Evolutionary conservation across 2,797 vertebrate genomes (phyloP).

Genomic region (Tamandua tetradactyla): DNA sequence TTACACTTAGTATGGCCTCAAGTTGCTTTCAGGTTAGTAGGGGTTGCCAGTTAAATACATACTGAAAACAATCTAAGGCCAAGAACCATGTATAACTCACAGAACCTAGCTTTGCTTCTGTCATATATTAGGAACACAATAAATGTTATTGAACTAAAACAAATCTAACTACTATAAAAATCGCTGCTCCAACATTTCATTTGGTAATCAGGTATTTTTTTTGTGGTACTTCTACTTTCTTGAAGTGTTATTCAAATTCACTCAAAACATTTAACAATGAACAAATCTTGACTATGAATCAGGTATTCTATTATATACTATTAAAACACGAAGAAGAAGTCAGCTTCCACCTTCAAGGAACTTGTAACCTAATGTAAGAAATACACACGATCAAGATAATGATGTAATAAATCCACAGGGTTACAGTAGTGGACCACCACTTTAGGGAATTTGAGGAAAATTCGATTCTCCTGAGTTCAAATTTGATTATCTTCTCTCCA

Average conservation of each 20-base stretch:
- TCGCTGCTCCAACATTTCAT: not conserved
- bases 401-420: not conserved
- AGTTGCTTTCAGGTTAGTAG: not conserved
- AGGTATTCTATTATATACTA: not conserved
- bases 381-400: not conserved
- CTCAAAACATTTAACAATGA: not conserved
- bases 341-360: not conserved
- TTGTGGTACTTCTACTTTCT: not conserved
- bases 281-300: not conserved
- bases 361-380: not conserved
- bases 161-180: not conserved
- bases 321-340: not conserved
- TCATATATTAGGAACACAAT: not conserved
- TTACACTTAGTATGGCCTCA: not conserved
- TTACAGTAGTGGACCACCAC: not conserved
- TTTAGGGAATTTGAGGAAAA: constrained; percentile 2
- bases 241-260: not conserved
- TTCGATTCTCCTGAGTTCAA: not conserved
- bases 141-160: not conserved
- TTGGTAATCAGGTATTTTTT: not conserved
- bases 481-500: constrained; percentile 34
- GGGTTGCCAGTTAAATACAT: not conserved
- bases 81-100: not conserved
- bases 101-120: not conserved
- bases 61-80: not conserved